Evolutionary conservation across 2,113 vertebrate species (phyloP).

Genomic region (Podiceps cristatus): DNA sequence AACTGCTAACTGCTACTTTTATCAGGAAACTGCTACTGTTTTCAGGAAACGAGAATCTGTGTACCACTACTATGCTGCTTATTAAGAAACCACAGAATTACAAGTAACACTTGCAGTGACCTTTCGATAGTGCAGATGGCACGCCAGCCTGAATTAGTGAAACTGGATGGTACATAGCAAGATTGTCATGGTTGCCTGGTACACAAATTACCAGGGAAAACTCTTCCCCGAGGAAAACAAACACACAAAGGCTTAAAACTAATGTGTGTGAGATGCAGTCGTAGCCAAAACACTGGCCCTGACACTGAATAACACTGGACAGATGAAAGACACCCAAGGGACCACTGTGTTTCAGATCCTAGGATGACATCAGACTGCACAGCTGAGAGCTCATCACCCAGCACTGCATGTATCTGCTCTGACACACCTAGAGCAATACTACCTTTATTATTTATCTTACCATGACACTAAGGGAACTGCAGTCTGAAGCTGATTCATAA

Average conservation of each 20-base stretch:
- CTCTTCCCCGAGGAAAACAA: neutral
- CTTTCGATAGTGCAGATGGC: conserved; percentile 12
- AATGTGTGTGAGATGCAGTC: rapidly evolving
- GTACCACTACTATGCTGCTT: neutral
- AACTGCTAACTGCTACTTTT: too few species aligned
- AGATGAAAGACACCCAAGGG: neutral
- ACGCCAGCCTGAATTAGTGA: conserved; percentile 21
- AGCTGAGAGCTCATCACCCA: neutral
- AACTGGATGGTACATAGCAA: neutral
- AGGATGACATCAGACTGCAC: neutral
- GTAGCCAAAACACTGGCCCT: neutral
- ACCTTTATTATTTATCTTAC: neutral
- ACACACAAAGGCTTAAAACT: neutral
- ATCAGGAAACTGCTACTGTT: neutral
- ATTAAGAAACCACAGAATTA: neutral
- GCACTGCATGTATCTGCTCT: neutral
- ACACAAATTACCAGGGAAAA: neutral
- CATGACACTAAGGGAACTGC: neutral
- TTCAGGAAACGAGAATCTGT: neutral
- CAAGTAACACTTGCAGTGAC: neutral
- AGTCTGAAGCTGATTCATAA: neutral
- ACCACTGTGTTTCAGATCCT: neutral
- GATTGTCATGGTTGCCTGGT: neutral
- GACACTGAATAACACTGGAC: neutral
- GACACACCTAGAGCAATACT: neutral